These are phyloP conservation scores for Globodera ellingtonae DNA, from an alignment of 1,140 invertebrate genomes.

Conservation along the genomic window DNA sequence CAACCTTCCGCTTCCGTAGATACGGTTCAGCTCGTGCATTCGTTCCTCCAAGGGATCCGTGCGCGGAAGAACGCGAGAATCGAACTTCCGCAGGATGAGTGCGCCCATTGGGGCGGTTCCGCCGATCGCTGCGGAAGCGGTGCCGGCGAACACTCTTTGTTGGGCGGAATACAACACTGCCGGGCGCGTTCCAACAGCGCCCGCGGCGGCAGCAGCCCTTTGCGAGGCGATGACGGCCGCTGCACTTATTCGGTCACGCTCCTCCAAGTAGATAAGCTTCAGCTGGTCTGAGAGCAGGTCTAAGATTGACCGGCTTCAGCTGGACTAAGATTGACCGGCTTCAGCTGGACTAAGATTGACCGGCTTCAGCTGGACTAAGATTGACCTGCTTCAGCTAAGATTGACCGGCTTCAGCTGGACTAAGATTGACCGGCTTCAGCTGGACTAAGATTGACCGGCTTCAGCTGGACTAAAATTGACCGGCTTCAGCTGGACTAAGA, in stretches of 20 bases:
- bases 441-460: neutral
- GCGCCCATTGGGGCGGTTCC: neutral
- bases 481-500: neutral
- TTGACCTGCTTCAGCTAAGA: neutral
- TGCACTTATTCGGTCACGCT: constrained; percentile 48
- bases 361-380: neutral
- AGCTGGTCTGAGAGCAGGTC: constrained; percentile 59
- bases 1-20: constrained; percentile 32
- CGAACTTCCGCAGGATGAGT: constrained; percentile 10
- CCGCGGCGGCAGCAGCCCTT: constrained; percentile 6
- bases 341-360: neutral
- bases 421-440: constrained; percentile 1
- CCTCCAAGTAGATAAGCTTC: constrained; percentile 60
- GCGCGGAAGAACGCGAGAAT: constrained; percentile 10
- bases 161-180: constrained; percentile 9
- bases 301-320: constrained; percentile 7
- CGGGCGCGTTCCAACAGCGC: constrained; percentile 9
- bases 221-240: constrained; percentile 13
- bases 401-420: neutral
- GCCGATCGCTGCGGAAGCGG: neutral
- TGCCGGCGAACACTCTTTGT: constrained; percentile 16
- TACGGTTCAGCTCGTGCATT: constrained; percentile 23
- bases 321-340: neutral
- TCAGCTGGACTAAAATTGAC: neutral
- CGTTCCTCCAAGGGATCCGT: constrained; percentile 33